Conservation (phyloP, 2,113 vertebrate species). For the Larimichthys crocea region DNA sequence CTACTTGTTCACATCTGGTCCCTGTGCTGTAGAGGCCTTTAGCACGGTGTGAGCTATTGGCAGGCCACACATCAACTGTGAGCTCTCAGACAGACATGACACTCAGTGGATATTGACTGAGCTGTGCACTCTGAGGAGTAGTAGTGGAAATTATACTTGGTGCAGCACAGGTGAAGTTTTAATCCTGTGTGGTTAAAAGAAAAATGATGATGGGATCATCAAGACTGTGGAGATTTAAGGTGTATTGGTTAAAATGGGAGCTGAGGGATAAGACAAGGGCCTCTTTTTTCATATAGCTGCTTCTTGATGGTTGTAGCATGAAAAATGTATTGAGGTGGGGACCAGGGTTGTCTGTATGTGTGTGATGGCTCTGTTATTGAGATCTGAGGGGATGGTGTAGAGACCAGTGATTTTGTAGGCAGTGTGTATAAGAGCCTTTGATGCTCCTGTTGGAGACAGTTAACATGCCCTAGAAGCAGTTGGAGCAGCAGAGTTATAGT, state of each 20-base stretch:
- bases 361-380: not conserved
- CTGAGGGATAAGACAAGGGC: not conserved
- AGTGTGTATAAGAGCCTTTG: not conserved
- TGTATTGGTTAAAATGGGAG: not conserved
- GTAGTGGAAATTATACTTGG: not conserved
- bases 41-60: not conserved
- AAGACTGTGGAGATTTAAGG: not conserved
- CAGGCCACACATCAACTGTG: constrained; percentile 24
- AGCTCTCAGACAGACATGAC: constrained; percentile 13
- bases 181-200: not conserved
- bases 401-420: not conserved
- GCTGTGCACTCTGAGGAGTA: constrained; percentile 4
- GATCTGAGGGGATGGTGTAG: not conserved
- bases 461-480: not conserved
- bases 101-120: constrained; percentile 39
- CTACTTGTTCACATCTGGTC: constrained; percentile 54
- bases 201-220: not conserved
- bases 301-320: not conserved
- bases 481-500: not conserved
- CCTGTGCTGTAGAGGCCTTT: constrained; percentile 30
- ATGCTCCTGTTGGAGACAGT: not conserved
- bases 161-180: not conserved
- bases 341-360: not conserved
- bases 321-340: not conserved
- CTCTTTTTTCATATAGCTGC: not conserved